A percentile compares a stretch with the other conserved stretches of the same genome.
Evolutionary conservation across 2,888 invertebrate genomes (phyloP).

Genomic region (Cerceris rybyensis): DNA sequence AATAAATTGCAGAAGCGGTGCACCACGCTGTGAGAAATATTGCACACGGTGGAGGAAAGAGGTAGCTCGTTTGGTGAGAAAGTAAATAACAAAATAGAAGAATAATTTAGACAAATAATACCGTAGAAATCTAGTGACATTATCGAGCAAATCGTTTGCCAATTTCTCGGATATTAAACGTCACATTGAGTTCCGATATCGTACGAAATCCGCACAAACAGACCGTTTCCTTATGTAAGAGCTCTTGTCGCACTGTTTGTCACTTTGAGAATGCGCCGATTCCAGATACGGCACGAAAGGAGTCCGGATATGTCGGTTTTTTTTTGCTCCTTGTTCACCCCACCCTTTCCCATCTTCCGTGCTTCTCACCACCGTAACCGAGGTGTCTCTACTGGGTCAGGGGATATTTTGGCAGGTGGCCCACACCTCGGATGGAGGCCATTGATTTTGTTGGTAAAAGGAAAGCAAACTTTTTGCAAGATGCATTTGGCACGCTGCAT

Average conservation of each 20-base stretch:
- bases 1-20: too few species aligned
- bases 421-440: constrained; percentile 42
- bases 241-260: constrained; percentile 7
- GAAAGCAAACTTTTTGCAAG: constrained; percentile 43
- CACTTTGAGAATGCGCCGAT: constrained; percentile 17
- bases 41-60: too few species aligned
- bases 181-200: too few species aligned
- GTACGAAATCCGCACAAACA: too few species aligned
- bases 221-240: constrained; percentile 2
- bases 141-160: too few species aligned
- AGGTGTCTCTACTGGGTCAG: constrained; percentile 36
- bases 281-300: constrained; percentile 10
- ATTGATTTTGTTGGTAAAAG: constrained; percentile 58
- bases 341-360: constrained; percentile 3
- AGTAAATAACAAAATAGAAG: too few species aligned
- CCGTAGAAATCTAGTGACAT: too few species aligned
- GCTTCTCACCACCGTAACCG: constrained; percentile 24
- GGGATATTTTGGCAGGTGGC: constrained; percentile 64
- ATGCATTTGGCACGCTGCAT: constrained; percentile 33
- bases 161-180: too few species aligned
- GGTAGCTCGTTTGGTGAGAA: too few species aligned
- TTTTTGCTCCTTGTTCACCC: constrained; percentile 3
- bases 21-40: too few species aligned
- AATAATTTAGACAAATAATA: too few species aligned
- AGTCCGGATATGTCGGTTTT: constrained; percentile 10